Evolutionary conservation across 2,888 invertebrate species (phyloP), one percentile per base, ranked within the genome.

Genomic region (Tetanocera ferruginea): DNA sequence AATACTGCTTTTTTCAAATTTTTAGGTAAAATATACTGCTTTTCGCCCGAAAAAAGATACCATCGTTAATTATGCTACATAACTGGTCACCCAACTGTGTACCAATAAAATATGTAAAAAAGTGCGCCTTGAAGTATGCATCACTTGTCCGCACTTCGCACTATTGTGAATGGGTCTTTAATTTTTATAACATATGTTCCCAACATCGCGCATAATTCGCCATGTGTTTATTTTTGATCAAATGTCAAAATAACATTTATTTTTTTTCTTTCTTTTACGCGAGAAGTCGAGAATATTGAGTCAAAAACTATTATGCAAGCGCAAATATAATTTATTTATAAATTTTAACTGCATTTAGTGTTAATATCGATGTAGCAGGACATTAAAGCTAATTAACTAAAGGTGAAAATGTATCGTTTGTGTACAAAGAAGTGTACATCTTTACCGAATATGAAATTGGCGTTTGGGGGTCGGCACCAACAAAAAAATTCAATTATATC

Each of bases 351-450:
- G 51, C 25, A 62, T 70, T 64, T 62, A 51, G 0, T 19, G 6
- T 28, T 11, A 72, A 14, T 28, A 60, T 43, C 14, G 3, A 14
- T 11, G 14, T 1, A 43, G 51, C 19, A 51, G 23, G 57, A 62
- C 55, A 19, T 43, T 25, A 34, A 51, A 49, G 11, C 31, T 37
- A 34, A 28, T 14, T 69, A 69, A 66, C 5, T 17, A 14, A 64
- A 69, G 70, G 17, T 37, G 69, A 83, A 80, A 82, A 89, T 88
- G 88, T 88, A 88, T 82, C 89, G 89, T 62, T 80, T 88, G 79
- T 80, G 88, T 62, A 81, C 84, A 76, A 82, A 84, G 14, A 86
- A 87, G 78, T 82, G 84, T 37, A 81, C 84, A 34, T 79, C 86
- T 28, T 76, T 84, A 77, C 86, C 86, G 79, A 85, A 83, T 75